These are phyloP conservation scores for Sipha maydis DNA, from an alignment of 2,888 invertebrate species.

Conservation along the genomic window DNA sequence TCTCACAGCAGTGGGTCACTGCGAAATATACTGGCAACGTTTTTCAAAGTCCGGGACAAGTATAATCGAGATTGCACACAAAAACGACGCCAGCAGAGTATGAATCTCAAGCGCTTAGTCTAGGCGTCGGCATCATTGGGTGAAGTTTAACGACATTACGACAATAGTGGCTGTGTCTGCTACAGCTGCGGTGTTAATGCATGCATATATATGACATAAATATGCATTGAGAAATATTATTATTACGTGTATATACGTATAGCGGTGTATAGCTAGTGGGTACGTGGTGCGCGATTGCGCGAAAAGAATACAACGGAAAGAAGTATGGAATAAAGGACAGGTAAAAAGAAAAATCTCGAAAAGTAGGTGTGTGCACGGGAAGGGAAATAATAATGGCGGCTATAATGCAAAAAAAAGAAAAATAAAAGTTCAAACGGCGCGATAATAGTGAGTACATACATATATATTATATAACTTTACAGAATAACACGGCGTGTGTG, in stretches of 20 bases:
- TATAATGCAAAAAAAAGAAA: slow-evolving; percentile 7
- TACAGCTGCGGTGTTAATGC: neutral
- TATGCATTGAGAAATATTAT: too few relatives aligned
- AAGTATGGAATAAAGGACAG: neutral
- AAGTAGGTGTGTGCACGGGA: neutral
- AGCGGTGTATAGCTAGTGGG: neutral
- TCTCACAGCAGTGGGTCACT: too few relatives aligned
- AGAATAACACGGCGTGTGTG: neutral
- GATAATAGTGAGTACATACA: slow-evolving; percentile 17
- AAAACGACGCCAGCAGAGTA: neutral
- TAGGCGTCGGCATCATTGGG: neutral
- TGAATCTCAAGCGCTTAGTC: neutral
- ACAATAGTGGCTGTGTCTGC: slow-evolving; percentile 16
- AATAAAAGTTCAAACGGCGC: slow-evolving; percentile 39
- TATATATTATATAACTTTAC: too few relatives aligned
- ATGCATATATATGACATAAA: neutral
- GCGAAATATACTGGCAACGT: neutral
- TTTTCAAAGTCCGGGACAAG: neutral
- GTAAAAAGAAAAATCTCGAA: slow-evolving; percentile 10
- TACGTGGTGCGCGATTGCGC: neutral
- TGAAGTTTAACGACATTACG: slow-evolving; percentile 1
- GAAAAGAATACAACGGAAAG: neutral
- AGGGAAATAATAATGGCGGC: slow-evolving; percentile 46
- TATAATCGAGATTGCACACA: neutral
- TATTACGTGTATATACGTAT: neutral